These are phyloP conservation scores for Apantesis nais DNA, from an alignment of 2,888 invertebrate genomes.

Conservation along the genomic window DNA sequence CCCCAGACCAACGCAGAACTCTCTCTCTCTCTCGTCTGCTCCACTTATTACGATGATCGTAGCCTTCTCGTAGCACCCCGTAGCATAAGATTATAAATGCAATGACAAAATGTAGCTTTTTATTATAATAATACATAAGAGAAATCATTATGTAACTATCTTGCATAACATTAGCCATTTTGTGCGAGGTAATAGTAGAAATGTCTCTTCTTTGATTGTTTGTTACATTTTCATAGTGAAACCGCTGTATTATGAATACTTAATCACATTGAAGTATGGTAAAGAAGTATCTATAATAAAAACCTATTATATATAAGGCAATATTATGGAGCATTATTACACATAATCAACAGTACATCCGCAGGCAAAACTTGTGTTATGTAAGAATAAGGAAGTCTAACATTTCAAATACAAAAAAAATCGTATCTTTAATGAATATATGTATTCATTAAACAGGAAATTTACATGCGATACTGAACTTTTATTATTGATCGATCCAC, in stretches of 20 bases:
- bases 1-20: conserved; percentile 58
- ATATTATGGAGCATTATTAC: not conserved
- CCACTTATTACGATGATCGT: conserved; percentile 45
- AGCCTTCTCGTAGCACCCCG: conserved; percentile 52
- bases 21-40: conserved; percentile 37
- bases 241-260: not conserved
- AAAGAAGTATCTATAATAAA: not conserved
- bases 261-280: not conserved
- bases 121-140: not conserved
- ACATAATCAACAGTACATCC: not conserved
- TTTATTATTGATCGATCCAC: conserved; percentile 47
- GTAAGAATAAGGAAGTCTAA: conserved; percentile 7
- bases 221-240: not conserved
- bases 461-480: conserved; percentile 71
- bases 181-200: not conserved
- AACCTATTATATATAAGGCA: not conserved
- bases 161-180: not conserved
- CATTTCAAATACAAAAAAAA: not conserved
- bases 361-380: not conserved
- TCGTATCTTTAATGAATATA: conserved; percentile 23
- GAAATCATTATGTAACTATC: conserved; percentile 1
- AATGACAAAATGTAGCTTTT: conserved; percentile 11
- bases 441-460: conserved; percentile 42
- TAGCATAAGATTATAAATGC: conserved; percentile 40
- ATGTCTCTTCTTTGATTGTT: not conserved